Percentiles rank a stretch among this genome's conserved stretches.
Evolutionary conservation across 2,113 vertebrate genomes (phyloP).

Genomic region (Sminthopsis crassicaudata): DNA sequence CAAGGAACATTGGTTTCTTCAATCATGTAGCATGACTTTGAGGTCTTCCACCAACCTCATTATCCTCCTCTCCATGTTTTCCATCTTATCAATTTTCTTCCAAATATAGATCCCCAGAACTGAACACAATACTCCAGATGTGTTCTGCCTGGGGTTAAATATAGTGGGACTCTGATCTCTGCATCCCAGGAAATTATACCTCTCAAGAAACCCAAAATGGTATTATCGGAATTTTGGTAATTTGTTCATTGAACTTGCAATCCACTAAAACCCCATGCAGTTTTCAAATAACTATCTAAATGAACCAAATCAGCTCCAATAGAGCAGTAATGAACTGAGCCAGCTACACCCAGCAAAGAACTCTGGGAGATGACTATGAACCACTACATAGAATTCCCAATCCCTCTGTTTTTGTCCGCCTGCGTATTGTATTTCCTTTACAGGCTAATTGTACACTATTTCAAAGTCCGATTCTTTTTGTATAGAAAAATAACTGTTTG

Average conservation of each 20-base stretch:
- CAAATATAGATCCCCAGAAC: not conserved
- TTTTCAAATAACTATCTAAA: not conserved
- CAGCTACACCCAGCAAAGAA: too few relatives aligned
- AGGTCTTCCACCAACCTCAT: not conserved
- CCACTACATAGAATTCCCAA: too few relatives aligned
- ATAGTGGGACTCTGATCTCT: not conserved
- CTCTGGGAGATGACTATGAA: too few relatives aligned
- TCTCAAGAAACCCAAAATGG: not conserved
- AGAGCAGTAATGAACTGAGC: too few relatives aligned
- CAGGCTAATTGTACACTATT: too few relatives aligned
- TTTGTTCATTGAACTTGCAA: not conserved
- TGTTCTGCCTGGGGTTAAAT: not conserved
- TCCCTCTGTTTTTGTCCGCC: too few relatives aligned
- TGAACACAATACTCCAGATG: not conserved
- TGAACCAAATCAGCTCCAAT: too few relatives aligned
- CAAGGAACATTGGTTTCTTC: not conserved
- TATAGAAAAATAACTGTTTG: too few relatives aligned
- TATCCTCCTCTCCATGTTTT: not conserved
- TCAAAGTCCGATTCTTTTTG: too few relatives aligned
- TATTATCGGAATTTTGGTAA: too few relatives aligned
- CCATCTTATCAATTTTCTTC: not conserved
- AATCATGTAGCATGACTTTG: not conserved
- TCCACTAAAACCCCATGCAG: not conserved
- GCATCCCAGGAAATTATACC: not conserved
- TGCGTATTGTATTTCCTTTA: too few relatives aligned